A percentile compares a stretch with the other conserved stretches of the same genome.
These are phyloP conservation scores for Spilarctia lutea DNA, from an alignment of 2,888 invertebrate species.

Conservation along the genomic window DNA sequence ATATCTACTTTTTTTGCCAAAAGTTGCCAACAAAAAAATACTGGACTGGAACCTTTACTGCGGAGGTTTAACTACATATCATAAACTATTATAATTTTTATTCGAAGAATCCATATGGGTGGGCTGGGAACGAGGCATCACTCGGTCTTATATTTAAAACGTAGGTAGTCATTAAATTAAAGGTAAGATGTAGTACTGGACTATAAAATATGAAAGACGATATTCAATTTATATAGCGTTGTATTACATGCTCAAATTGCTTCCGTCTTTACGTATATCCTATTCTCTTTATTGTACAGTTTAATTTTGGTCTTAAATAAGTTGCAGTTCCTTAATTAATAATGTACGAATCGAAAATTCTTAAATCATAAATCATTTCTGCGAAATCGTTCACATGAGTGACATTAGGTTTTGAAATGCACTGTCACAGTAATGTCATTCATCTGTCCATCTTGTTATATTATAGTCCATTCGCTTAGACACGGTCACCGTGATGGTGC, in stretches of 20 bases:
- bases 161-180: not conserved
- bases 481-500: too few relatives aligned
- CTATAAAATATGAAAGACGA: not conserved
- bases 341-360: not conserved
- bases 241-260: not conserved
- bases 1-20: slow-evolving; percentile 9
- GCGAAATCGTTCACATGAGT: not conserved
- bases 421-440: not conserved
- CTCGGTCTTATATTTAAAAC: not conserved
- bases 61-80: slow-evolving; percentile 18
- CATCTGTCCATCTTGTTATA: too few relatives aligned
- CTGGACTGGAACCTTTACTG: slow-evolving; percentile 7
- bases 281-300: not conserved
- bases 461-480: too few relatives aligned
- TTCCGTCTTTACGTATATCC: not conserved
- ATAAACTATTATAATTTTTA: not conserved
- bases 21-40: slow-evolving; percentile 19
- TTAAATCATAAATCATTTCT: not conserved
- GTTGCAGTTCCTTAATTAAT: not conserved
- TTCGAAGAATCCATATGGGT: not conserved
- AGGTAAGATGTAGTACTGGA: not conserved
- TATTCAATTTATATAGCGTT: not conserved
- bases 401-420: not conserved
- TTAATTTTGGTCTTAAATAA: not conserved
- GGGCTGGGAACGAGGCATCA: not conserved